A percentile compares a stretch with the other conserved stretches of the same genome.
Evolutionary conservation across 2,888 invertebrate species (phyloP).

Genomic region (Macaria liturata): DNA sequence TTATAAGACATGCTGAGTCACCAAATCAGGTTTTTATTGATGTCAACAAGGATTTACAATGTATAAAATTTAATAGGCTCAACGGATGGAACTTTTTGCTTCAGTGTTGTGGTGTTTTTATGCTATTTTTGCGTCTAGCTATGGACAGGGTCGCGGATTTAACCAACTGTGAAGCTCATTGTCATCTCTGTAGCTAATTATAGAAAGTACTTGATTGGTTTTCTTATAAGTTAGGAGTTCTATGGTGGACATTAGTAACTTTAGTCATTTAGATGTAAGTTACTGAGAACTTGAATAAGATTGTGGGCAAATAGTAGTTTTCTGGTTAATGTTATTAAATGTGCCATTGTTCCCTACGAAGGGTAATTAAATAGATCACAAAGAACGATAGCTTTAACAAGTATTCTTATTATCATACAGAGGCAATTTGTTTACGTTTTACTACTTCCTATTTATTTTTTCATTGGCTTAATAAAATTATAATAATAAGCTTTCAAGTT

Average conservation of each 20-base stretch:
- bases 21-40: constrained; percentile 29
- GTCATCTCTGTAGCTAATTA: constrained; percentile 3
- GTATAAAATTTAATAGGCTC: constrained; percentile 13
- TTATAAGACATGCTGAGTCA: constrained; percentile 42
- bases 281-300: no score
- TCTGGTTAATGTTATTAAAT: no score
- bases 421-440: not conserved
- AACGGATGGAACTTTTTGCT: constrained; percentile 26
- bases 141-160: constrained; percentile 38
- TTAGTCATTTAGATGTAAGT: no score
- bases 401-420: not conserved
- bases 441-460: no score
- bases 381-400: constrained; percentile 1
- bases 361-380: constrained; percentile 10
- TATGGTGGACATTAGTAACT: no score
- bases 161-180: constrained; percentile 15
- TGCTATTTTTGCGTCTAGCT: constrained; percentile 52
- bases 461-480: no score
- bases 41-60: constrained; percentile 9
- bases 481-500: no score
- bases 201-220: not conserved
- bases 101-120: constrained; percentile 42
- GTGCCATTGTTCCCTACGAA: constrained; percentile 8
- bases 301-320: no score
- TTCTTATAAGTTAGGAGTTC: no score